phyloP scores from a whole-genome alignment of 2,113 vertebrate genomes.

The Mus spicilegus region DNA sequence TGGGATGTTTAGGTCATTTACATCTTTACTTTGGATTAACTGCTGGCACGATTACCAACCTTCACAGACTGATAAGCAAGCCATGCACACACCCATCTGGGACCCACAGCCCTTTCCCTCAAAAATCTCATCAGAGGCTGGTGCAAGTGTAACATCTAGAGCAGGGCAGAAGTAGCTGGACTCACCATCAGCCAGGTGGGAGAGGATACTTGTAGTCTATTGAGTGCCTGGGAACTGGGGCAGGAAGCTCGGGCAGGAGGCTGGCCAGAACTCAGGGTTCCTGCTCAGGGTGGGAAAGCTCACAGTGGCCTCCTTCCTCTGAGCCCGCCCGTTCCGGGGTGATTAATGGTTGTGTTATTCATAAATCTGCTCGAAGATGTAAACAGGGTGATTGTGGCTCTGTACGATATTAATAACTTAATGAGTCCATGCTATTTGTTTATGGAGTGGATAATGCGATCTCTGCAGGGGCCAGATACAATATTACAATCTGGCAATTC shows the following conservation, averaged over 20 bases:
- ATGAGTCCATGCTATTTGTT: slow-evolving; percentile 75
- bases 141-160: background rate
- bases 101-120: background rate
- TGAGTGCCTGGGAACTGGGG: fast-evolving
- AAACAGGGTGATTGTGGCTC: slow-evolving; percentile 65
- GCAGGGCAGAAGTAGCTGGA: background rate
- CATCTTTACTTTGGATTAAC: background rate
- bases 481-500: slow-evolving; percentile 51
- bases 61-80: background rate
- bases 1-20: background rate
- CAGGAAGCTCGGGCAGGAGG: fast-evolving
- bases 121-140: background rate
- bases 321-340: fast-evolving
- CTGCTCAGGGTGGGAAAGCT: background rate
- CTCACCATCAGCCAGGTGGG: background rate
- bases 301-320: background rate
- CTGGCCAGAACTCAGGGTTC: fast-evolving
- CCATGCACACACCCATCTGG: no score
- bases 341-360: slow-evolving; percentile 9
- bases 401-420: slow-evolving; percentile 70
- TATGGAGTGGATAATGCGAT: slow-evolving; percentile 67
- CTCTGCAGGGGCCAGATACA: slow-evolving; percentile 67
- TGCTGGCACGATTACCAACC: background rate
- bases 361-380: slow-evolving; percentile 53
- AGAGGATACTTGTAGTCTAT: background rate